Evolutionary conservation across 1,140 invertebrate species (phyloP).

Genomic region (Nomia melanderi): DNA sequence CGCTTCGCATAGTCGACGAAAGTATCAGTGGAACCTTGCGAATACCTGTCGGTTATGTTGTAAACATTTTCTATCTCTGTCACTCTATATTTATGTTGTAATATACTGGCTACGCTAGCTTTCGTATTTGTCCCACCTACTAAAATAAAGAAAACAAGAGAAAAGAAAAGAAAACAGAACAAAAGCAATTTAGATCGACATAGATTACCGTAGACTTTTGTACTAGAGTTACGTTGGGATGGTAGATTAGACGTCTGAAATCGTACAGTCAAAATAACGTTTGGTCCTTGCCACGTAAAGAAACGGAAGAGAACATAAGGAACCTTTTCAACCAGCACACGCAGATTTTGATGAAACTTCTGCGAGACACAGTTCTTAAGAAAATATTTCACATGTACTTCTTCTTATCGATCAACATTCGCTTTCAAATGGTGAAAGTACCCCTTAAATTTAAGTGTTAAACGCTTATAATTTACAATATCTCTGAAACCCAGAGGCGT

Average conservation of each 20-base stretch:
- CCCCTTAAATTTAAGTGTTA: no score
- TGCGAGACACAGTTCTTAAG: no score
- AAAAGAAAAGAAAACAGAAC: neutral
- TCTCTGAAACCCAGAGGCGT: no score
- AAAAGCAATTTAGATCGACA: neutral
- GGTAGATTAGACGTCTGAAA: no score
- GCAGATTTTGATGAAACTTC: no score
- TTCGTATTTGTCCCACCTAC: conserved; percentile 37
- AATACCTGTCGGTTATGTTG: conserved; percentile 46
- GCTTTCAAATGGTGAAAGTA: no score
- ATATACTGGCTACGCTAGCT: conserved; percentile 41
- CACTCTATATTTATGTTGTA: conserved; percentile 37
- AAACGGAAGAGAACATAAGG: no score
- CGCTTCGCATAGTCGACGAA: conserved; percentile 40
- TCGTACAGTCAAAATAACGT: neutral
- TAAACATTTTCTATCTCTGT: conserved; percentile 42
- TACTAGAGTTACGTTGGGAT: neutral
- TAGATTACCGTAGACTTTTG: neutral
- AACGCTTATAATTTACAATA: no score
- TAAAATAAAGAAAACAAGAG: conserved; percentile 1
- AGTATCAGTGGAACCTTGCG: conserved; percentile 40
- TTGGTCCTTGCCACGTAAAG: neutral
- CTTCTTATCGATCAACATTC: no score
- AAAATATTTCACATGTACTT: no score
- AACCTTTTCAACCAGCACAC: no score